Base-by-base conservation (phyloP, 2,797 vertebrate species). In the Sciurus vulgaris region DNA sequence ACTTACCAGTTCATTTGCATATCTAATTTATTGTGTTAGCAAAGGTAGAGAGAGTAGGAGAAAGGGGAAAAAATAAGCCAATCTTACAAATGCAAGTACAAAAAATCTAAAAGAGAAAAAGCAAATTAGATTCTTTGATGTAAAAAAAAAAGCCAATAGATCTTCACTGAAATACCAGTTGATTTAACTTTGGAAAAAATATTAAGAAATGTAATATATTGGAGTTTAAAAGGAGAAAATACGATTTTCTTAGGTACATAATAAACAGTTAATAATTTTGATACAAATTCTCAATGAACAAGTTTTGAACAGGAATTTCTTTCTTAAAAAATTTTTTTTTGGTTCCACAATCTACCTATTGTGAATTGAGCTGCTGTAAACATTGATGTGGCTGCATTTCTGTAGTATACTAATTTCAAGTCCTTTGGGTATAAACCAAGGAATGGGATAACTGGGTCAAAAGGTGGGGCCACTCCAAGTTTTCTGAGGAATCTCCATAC, bases 261-360 rank as follows among this genome's bases (percentile, higher is more conserved):
- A 93, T 93, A 94, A 81, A 30, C 5, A 83, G 17, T 69, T 93
- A 61, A 69, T 73, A 92, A 81, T 96, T 91, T 82, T 85, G 24
- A 85, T 65, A 88, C 20, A 82, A 78, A 83, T 84, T 79, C 13
- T 93, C 54, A 94, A n/a, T 69, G 33, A 69, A 79, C 1, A 91
- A 89, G 41, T 41, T 69, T 88, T 59, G 85, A 95, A 70, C 81
- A 67, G 47, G 30, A 91, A 76, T 86, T 95, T 47, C 44, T 47
- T 47, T 47, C 9, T 47, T 7, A 47, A 47, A 47, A 47, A 47
- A 47, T 7, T 7, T 47, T 47, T 6, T 47, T 47, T 47, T 47
- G 44, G 38, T 38, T 38, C 38, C 38, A 38, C 38, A 38, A 38
- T 38, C 38, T 38, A 38, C 38, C 38, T 38, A 38, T 38, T 38